Evolutionary conservation across 2,888 invertebrate species (phyloP).

Genomic region (Xylophagus ater): DNA sequence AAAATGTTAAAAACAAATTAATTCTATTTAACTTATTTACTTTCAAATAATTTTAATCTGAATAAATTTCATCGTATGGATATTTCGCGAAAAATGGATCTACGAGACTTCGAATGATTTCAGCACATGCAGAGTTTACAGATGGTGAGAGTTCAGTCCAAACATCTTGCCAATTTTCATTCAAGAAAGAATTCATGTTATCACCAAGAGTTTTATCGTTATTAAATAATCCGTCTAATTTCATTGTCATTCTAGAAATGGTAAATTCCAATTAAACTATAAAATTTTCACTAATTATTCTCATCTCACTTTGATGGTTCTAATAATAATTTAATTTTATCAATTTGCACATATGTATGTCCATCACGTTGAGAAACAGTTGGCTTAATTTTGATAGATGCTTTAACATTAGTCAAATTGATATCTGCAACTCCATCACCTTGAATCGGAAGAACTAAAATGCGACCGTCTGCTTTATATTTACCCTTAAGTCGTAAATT

Average conservation of each 20-base stretch:
- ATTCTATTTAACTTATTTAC: too few relatives aligned
- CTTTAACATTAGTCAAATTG: slow-evolving; percentile 20
- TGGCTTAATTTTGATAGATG: slow-evolving; percentile 19
- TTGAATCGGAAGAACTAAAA: slow-evolving; percentile 33
- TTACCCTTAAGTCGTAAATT: slow-evolving; percentile 22
- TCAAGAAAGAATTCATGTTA: slow-evolving; percentile 25
- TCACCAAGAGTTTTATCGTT: slow-evolving; percentile 23
- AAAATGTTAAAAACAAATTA: too few relatives aligned
- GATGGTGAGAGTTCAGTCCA: slow-evolving; percentile 25
- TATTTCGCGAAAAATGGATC: slow-evolving; percentile 30
- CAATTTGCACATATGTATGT: slow-evolving; percentile 15
- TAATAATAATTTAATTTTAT: slow-evolving; percentile 13
- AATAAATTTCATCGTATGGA: slow-evolving; percentile 31
- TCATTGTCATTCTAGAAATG: slow-evolving; percentile 21
- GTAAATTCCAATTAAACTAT: slow-evolving; percentile 1
- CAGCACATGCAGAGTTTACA: slow-evolving; percentile 21
- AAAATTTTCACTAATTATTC: background rate
- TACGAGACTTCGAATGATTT: slow-evolving; percentile 27
- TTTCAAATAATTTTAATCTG: too few relatives aligned
- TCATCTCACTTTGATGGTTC: slow-evolving; percentile 13
- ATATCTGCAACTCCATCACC: slow-evolving; percentile 29
- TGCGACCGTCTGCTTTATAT: slow-evolving; percentile 33
- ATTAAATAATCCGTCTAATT: slow-evolving; percentile 25
- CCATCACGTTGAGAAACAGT: slow-evolving; percentile 14
- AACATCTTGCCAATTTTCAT: slow-evolving; percentile 27